A percentile compares a stretch with the other conserved stretches of the same genome.
Evolutionary conservation across 2,113 vertebrate species (phyloP).

Genomic region (Campylorhamphus procurvoides): DNA sequence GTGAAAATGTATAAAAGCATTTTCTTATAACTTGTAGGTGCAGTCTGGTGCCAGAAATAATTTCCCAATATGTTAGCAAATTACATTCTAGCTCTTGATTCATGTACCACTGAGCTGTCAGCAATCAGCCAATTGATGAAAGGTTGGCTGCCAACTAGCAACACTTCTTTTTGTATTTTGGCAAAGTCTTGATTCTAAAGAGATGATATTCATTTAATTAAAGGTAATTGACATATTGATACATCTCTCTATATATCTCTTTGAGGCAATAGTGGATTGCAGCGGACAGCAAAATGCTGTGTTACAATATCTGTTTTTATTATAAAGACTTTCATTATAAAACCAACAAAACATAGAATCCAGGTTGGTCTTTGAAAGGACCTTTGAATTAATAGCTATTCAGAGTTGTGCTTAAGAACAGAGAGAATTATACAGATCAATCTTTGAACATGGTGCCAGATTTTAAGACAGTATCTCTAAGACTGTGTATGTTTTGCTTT

Average conservation of each 20-base stretch:
- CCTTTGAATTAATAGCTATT: not conserved
- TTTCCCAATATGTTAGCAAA: constrained; percentile 37
- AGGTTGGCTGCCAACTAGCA: constrained; percentile 23
- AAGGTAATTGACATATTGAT: constrained; percentile 63
- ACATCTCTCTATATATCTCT: not conserved
- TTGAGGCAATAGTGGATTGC: not conserved
- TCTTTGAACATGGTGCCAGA: not conserved
- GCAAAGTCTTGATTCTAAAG: constrained; percentile 48
- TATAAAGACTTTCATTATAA: not conserved
- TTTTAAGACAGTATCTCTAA: not conserved
- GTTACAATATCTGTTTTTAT: not conserved
- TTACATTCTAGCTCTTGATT: constrained; percentile 32
- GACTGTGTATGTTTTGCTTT: not conserved
- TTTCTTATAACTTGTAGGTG: not conserved
- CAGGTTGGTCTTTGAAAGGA: not conserved
- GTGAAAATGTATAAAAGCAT: not conserved
- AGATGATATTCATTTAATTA: constrained; percentile 70
- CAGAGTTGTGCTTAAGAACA: not conserved
- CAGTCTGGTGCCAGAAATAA: constrained; percentile 33
- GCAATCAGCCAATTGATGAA: constrained; percentile 50
- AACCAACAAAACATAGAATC: not conserved
- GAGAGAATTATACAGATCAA: not conserved
- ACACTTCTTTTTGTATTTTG: constrained; percentile 27
- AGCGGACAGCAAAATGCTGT: not conserved
- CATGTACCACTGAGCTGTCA: constrained; percentile 54